Evolutionary conservation across 2,797 vertebrate species (phyloP), one percentile per base, ranked within the genome.

Genomic region (Melanotaenia maccullochi): DNA sequence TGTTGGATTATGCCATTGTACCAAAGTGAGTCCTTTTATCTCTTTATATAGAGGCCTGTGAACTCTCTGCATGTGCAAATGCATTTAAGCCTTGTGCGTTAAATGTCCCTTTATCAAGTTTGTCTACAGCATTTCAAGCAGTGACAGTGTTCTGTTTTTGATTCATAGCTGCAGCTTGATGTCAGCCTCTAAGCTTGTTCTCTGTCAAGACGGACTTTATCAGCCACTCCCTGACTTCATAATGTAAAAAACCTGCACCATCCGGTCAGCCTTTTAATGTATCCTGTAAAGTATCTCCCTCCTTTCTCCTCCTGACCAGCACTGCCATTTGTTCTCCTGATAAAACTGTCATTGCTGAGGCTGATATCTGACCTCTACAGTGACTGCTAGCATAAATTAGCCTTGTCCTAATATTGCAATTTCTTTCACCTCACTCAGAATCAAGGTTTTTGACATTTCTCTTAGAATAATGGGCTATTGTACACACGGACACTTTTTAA

Each of bases 391-490:
- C 90, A 93, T 93, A 93, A 94, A 94, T 94, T 93, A 93, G 90
- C 92, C 89, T 85, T 87, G 88, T 90, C 81, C 89, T 93, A 92
- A 94, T 93, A 92, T 93, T 92, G 91, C 87, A 89, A 87, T 93
- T 92, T 91, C 83, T 90, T 90, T 85, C 33, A 65, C 85, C 86
- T 87, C 86, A 84, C 89, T 90, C 85, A 88, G 88, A 93, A 94
- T 93, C 91, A 93, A 93, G 93, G 91, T 93, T 94, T 93, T 89
- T 93, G 92, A 91, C 91, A 91, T 93, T 93, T 93, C 88, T 93
- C 88, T 92, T 85, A 85, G 85, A 92, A 89, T 90, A 90, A 93
- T 90, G 83, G 90, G 82, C 79, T 75, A 79, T 82, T 91, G 90
- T 93, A 92, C 87, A 92, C 89, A 89, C 20, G 1, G 85, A 77